Base-by-base conservation (phyloP, 1,140 invertebrate genomes). In the Ylistrum balloti region DNA sequence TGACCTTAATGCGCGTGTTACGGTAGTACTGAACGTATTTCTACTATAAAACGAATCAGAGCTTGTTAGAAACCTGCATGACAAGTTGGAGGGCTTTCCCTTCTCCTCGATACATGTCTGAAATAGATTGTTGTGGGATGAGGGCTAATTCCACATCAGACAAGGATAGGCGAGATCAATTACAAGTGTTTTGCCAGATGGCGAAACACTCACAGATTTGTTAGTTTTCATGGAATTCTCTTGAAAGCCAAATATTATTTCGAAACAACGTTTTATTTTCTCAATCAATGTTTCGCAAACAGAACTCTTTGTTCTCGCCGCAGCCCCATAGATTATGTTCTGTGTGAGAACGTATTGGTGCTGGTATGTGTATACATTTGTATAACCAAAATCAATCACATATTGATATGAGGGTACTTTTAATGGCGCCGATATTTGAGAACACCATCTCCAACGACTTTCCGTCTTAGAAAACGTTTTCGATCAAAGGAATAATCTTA, bases 211-310 rank as follows among this genome's bases (percentile, higher is more conserved):
- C 56, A 74, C 56, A 74, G 56, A 74, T 74, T 74, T 74, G 56
- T 74, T 74, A n/a, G n/a, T 74, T 74, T 28, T n/a, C 1, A 74
- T 74, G 56, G 17, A 74, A 74, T 74, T 74, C 22, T n/a, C 56
- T 74, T 74, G 22, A 74, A 28, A 74, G 56, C 56, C 56, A 74
- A 74, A 74, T 74, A 74, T 74, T 74, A 74, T 74, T 74, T 74
- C 56, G 56, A 74, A 74, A 74, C 56, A 74, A 74, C 0, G 56
- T n/a, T 48, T 74, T 74, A 74, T 74, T 74, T 74, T 74, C 56
- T 74, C 56, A 74, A 74, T 74, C 56, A 74, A 74, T 74, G 22
- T 74, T 28, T 74, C 2, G 56, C 56, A 74, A 74, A 74, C 56
- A 74, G 7, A 3, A 1, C n/a, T n/a, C 56, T 74, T n/a, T 74